Evolutionary conservation across 2,888 invertebrate genomes (phyloP), one percentile per base, ranked within the genome.

Genomic region (Chrysomela aeneicollis): DNA sequence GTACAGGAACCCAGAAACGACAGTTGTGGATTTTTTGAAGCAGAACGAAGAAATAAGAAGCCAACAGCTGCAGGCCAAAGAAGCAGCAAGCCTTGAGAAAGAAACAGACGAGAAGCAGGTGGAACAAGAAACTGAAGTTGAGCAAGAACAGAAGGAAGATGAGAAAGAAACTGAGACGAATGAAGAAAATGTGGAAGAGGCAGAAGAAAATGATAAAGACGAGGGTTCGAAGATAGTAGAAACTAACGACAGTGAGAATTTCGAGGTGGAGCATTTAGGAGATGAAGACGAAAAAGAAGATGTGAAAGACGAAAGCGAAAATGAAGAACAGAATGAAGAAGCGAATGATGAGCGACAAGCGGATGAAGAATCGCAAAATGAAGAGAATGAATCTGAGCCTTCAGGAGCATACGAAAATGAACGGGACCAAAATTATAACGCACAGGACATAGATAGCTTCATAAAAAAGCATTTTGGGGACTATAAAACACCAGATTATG

Each of bases 381-480:
- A 65, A 32, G 54, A 64, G 35, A 52, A 59, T 30, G 65, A 70
- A 17, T 60, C 67, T 9, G 35, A 62, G 17, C 10, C 55, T n/a
- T 42, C 47, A 26, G 61, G 55, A 37, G 61, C 59, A 17, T 59
- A 68, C 18, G 60, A 67, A 57, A 49, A 64, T n/a, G 55, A 59
- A 26, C 35, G 61, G 42, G 59, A 68, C 26, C 42, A 64, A 47
- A 54, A 64, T 6, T 68, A 72, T n/a, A 61, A 67, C 22, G 55
- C 32, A 21, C 61, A 67, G 59, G 68, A 69, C n/a, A 57, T 71
- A 58, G 67, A 68, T 12, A 63, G 59, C 30, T 71, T 71, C 49
- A 68, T 71, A 47, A 61, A 60, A 37, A 26, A 60, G 30, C 63
- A 71, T 22, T 71, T 71, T 50, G 67, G 64, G 50, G 67, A 66